Base-by-base conservation (phyloP, 2,797 vertebrate genomes). In the Anolis apletophallus region DNA sequence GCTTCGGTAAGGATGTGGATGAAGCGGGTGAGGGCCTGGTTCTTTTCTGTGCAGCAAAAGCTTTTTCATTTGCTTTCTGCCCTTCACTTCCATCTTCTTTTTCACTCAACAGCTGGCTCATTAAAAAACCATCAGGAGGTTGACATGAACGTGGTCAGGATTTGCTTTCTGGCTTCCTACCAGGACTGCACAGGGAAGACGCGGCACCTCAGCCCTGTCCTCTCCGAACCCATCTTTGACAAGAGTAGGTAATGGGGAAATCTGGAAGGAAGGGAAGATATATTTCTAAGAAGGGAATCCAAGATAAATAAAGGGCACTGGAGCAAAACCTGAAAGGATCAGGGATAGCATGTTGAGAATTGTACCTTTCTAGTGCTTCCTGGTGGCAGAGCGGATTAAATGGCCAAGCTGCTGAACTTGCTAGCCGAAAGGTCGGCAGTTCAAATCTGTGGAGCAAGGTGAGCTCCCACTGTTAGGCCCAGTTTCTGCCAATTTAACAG, bases 51-150 rank as follows among this genome's bases (percentile, higher is more conserved):
- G 16, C 29, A 6, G 29, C 50, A 3, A 34, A 2, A 14, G 16
- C 9, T 11, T 19, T 21, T 17, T 13, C 23, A 54, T 55, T 36
- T 55, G 54, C 16, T 0, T 23, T 0, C 54, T 9, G 3, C 16
- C 14, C n/a, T 74, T 17, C 17, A 17, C 40, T 55, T 34, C 17
- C n/a, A 29, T 23, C 17, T 50, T 29, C 36, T 52, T 6, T 19
- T 21, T n/a, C 57, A n/a, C 4, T 12, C 29, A 3, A 29, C 12
- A 98, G 98, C 98, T 0, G 98, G 98, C 17, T 97, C 98, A 86
- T 95, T 98, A 11, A 98, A 97, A 94, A 98, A 98, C 90, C 98
- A 99, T 14, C 98, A 99, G 87, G 98, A 99, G 91, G 98, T 99
- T 74, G 98, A 99, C 95, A 98, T 99, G 97, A 99, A 99, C 0